Evolutionary conservation across 2,797 vertebrate genomes (phyloP).

Genomic region (Oryzias sinensis): DNA sequence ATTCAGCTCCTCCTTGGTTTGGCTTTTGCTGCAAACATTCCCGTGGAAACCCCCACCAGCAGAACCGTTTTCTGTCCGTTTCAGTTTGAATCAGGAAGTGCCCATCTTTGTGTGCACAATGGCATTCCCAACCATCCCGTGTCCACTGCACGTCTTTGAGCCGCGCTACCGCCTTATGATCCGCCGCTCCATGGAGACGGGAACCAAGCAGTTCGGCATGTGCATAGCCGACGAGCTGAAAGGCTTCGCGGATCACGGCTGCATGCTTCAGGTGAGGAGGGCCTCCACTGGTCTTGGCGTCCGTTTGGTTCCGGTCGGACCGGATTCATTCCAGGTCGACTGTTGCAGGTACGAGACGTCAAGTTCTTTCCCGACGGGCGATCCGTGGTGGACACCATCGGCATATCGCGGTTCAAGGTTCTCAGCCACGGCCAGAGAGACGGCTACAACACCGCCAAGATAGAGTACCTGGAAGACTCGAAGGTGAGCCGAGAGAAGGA

Average conservation of each 20-base stretch:
- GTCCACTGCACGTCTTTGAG: slow-evolving; percentile 91
- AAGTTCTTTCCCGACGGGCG: slow-evolving; percentile 92
- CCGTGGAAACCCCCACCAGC: neutral
- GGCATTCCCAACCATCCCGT: slow-evolving; percentile 94
- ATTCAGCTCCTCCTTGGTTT: neutral
- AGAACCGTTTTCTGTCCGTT: slow-evolving; percentile 4
- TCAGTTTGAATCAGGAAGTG: slow-evolving; percentile 92
- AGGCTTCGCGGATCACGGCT: slow-evolving; percentile 91
- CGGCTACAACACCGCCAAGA: slow-evolving; percentile 92
- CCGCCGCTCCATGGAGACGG: slow-evolving; percentile 93
- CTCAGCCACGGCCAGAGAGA: slow-evolving; percentile 89
- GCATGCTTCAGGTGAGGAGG: slow-evolving; percentile 83
- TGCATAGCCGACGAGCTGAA: slow-evolving; percentile 90
- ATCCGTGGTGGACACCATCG: slow-evolving; percentile 89
- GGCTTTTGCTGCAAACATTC: too few relatives aligned
- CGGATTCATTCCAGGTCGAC: rapidly evolving
- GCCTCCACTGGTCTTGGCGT: neutral
- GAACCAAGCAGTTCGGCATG: slow-evolving; percentile 93
- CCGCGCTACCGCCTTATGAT: slow-evolving; percentile 93
- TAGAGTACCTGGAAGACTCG: slow-evolving; percentile 90
- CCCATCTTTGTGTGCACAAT: slow-evolving; percentile 95
- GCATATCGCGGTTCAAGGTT: slow-evolving; percentile 87
- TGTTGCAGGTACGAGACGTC: slow-evolving; percentile 82
- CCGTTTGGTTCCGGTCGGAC: neutral
- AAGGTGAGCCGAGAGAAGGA: slow-evolving; percentile 75